Conservation (phyloP, 2,113 vertebrate genomes). For the Prunella himalayana region DNA sequence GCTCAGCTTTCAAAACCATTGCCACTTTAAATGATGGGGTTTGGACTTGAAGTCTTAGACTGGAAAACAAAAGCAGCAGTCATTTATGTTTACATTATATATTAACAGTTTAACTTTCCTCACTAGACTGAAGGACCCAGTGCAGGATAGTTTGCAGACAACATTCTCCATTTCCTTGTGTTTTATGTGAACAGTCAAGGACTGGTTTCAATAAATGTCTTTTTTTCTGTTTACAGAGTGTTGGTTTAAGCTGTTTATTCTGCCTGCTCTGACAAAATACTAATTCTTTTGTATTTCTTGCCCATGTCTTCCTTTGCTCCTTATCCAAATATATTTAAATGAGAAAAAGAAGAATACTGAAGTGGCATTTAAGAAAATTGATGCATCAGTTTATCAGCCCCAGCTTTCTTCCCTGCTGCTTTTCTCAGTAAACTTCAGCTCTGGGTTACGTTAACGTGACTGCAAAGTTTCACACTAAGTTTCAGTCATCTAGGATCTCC, state of each 20-base stretch:
- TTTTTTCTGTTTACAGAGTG: neutral
- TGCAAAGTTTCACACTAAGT: neutral
- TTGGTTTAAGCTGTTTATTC: neutral
- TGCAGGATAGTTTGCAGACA: neutral
- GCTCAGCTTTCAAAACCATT: neutral
- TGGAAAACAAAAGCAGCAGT: neutral
- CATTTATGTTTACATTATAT: neutral
- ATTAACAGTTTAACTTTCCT: neutral
- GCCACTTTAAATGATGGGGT: neutral
- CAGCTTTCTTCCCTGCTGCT: neutral
- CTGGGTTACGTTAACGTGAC: neutral
- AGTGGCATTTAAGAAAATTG: neutral
- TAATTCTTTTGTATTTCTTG: neutral
- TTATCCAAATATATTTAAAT: neutral
- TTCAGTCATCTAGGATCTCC: neutral
- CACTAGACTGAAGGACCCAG: neutral
- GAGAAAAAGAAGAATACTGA: neutral
- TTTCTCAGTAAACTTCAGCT: neutral
- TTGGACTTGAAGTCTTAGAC: neutral
- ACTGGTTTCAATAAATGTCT: neutral
- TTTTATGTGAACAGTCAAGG: neutral
- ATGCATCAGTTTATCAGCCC: neutral
- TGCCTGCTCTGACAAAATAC: neutral
- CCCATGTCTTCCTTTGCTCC: neutral
- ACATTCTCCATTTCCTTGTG: neutral